Conservation (phyloP, 2,113 vertebrate species). For the Callopanchax toddi region DNA sequence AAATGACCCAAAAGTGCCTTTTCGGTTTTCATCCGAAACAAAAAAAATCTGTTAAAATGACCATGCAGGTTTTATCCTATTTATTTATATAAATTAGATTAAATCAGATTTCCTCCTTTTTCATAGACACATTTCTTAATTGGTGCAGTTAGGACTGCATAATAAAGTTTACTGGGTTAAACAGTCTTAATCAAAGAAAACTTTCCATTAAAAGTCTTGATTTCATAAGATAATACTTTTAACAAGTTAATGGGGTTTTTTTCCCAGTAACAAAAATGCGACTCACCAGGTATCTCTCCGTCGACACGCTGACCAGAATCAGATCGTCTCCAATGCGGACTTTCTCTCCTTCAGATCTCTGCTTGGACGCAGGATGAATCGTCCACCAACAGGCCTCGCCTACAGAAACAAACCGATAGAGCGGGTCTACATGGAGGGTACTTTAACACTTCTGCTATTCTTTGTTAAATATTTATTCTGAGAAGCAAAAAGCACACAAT, state of each 20-base stretch:
- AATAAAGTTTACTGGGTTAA: too few species aligned
- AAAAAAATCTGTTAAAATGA: too few species aligned
- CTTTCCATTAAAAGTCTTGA: too few species aligned
- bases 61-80: too few species aligned
- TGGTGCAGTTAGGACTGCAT: too few species aligned
- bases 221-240: too few species aligned
- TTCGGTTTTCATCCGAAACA: too few species aligned
- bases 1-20: too few species aligned
- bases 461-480: background rate
- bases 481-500: background rate
- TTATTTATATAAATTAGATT: too few species aligned
- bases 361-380: constrained; percentile 96
- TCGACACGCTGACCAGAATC: constrained; percentile 96
- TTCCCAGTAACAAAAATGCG: background rate
- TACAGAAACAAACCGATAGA: constrained; percentile 46
- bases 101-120: too few species aligned
- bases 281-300: constrained; percentile 93
- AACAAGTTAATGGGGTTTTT: background rate
- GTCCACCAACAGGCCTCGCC: constrained; percentile 99
- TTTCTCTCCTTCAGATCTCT: constrained; percentile 97
- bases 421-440: background rate
- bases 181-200: too few species aligned
- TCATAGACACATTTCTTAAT: too few species aligned
- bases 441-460: background rate
- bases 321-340: constrained; percentile 97